Evolutionary conservation across 2,113 vertebrate genomes (phyloP), one percentile per base, ranked within the genome.

Genomic region (Cariama cristata): DNA sequence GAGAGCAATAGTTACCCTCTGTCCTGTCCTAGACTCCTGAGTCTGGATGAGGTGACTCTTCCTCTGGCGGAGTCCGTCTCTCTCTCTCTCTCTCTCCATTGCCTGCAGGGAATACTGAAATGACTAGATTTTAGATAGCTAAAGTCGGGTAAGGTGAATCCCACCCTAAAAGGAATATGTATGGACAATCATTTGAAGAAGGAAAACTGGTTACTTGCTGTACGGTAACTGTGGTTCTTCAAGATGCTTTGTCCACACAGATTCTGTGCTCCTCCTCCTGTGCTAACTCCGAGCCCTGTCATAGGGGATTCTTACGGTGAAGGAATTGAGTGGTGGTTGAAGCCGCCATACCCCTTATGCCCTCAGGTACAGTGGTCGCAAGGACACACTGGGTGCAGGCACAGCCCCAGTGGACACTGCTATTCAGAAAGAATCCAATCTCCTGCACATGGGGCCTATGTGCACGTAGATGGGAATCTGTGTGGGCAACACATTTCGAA

Each of bases 401-500:
- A 97, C 97, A 96, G 97, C 97, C 97, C 97, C 97, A 97, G 97
- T 97, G 97, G 97, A 97, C 97, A 97, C 97, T 97, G 96, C 97
- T 97, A 96, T 97, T 97, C 97, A 97, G 97, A 97, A 97, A 97
- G 97, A 97, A 97, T 97, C 97, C 97, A 97, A 95, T 93, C 97
- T 97, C 96, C 97, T 90, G 97, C 97, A 97, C 97, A 97, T 86
- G 97, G 92, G 97, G 97, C 96, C 92, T 97, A 81, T 97, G 97
- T 97, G 97, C 97, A 97, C 97, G 77, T 97, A 97, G 97, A 97
- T 97, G 97, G 97, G 97, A 97, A 97, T 97, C 97, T 97, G 97
- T 97, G 97, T 97, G 97, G 97, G 92, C 97, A 97, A 97, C 96
- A 97, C 97, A 97, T 97, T 97, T 97, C 97, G 96, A 97, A 97